Evolutionary conservation across 53 echinoderm and acorn worm genomes (phyloP).

Genomic region (Mesocentrotus franciscanus): DNA sequence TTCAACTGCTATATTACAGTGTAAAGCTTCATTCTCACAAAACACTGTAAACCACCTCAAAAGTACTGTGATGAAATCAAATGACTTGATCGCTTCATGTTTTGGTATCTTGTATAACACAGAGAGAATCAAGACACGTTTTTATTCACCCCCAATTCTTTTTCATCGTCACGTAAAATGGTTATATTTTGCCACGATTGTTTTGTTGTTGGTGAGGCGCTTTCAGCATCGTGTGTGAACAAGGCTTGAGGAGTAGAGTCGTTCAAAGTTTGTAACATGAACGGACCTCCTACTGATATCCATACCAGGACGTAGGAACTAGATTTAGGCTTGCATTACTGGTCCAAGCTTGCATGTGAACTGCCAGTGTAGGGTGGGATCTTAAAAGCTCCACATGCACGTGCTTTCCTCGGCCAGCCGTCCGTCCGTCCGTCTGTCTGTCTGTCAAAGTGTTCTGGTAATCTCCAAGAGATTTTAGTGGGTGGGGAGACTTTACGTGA

Average conservation of each 20-base stretch:
- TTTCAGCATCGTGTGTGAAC: not conserved
- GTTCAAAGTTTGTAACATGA: not conserved
- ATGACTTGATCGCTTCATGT: not conserved
- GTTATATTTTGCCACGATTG: not conserved
- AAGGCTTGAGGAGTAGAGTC: not conserved
- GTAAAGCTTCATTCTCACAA: not conserved
- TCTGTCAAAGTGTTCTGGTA: not conserved
- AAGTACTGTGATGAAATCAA: not conserved
- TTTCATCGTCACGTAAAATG: not conserved
- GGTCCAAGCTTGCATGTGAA: not conserved
- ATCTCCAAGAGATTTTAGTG: not conserved
- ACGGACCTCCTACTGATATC: constrained; percentile 5
- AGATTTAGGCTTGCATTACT: not conserved
- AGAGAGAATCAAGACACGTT: not conserved
- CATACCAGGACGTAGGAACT: constrained; percentile 18
- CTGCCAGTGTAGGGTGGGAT: not conserved
- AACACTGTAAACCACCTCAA: not conserved
- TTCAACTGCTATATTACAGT: not conserved
- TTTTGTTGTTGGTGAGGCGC: not conserved
- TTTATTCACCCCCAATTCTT: not conserved
- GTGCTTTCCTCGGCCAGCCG: not conserved
- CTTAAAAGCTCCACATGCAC: not conserved
- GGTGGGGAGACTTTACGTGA: constrained; percentile 33
- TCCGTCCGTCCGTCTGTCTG: no score
- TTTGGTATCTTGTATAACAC: not conserved